Evolutionary conservation across 2,113 vertebrate genomes (phyloP).

Genomic region (Vidua macroura): DNA sequence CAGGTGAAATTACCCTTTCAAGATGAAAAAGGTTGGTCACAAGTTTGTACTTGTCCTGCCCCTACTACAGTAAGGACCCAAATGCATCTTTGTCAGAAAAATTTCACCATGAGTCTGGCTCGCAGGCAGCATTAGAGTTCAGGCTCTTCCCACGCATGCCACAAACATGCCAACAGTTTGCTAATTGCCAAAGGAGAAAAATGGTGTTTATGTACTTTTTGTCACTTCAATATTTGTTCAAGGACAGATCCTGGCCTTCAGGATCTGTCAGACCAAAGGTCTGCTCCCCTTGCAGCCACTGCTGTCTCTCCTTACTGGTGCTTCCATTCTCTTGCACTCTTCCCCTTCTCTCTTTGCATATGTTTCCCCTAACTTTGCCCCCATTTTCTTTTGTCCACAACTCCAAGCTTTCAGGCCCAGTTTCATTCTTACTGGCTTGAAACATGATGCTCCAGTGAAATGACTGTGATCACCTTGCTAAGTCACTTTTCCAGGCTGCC

Average conservation of each 20-base stretch:
- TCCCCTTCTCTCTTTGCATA: background rate
- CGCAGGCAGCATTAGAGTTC: background rate
- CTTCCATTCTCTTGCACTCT: background rate
- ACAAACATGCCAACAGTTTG: background rate
- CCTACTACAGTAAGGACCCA: background rate
- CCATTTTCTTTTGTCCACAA: background rate
- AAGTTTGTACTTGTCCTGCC: background rate
- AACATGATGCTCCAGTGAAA: background rate
- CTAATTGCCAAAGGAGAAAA: background rate
- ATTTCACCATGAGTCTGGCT: fast-evolving
- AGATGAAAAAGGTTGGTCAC: background rate
- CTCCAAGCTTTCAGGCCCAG: background rate
- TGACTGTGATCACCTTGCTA: background rate
- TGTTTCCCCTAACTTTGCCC: background rate
- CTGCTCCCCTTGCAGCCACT: background rate
- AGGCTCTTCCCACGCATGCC: background rate
- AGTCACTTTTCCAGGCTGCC: background rate
- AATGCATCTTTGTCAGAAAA: background rate
- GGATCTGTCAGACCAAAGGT: background rate
- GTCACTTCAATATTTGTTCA: background rate
- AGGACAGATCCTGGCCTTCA: background rate
- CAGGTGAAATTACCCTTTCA: background rate
- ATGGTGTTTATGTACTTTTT: background rate
- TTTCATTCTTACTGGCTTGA: background rate
- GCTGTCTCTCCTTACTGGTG: fast-evolving